These are phyloP conservation scores for Drosophila stalkeri DNA, from an alignment of 2,888 invertebrate genomes.

Conservation along the genomic window DNA sequence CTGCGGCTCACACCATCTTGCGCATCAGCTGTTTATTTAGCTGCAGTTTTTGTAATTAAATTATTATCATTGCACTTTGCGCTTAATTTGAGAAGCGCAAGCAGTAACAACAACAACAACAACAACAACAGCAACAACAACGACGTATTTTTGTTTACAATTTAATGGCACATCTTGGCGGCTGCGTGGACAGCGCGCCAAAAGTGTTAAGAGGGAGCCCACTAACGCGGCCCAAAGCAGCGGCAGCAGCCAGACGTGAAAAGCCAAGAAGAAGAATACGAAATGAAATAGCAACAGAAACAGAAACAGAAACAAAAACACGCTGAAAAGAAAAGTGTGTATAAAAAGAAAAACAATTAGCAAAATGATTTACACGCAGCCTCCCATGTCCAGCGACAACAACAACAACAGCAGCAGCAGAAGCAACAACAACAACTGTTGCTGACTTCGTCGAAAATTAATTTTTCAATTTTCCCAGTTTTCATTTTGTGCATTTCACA, in stretches of 20 bases:
- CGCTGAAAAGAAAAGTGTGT: slow-evolving; percentile 34
- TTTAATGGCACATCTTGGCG: slow-evolving; percentile 72
- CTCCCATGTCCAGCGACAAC: slow-evolving; percentile 69
- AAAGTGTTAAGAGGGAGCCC: slow-evolving; percentile 23
- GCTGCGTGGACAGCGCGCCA: slow-evolving; percentile 33
- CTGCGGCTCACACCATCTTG: background rate
- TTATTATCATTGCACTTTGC: slow-evolving; percentile 72
- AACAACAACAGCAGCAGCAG: slow-evolving; percentile 21
- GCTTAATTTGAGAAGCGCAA: slow-evolving; percentile 64
- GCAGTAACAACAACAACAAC: slow-evolving; percentile 8
- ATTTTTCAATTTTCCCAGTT: slow-evolving; percentile 56
- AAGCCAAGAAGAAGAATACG: slow-evolving; percentile 39
- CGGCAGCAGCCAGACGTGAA: slow-evolving; percentile 35
- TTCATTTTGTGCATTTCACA: slow-evolving; percentile 40
- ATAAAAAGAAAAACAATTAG: slow-evolving; percentile 72
- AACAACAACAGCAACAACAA: slow-evolving; percentile 5
- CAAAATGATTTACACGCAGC: slow-evolving; percentile 77
- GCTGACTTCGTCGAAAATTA: slow-evolving; percentile 38
- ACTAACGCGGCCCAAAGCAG: slow-evolving; percentile 26
- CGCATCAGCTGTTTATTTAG: slow-evolving; percentile 30
- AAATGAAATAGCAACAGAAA: slow-evolving; percentile 18
- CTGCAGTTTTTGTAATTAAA: slow-evolving; percentile 66
- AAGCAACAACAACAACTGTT: slow-evolving; percentile 24
- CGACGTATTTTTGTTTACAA: slow-evolving; percentile 60
- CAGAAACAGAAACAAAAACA: background rate